A percentile compares a stretch with the other conserved stretches of the same genome.
These are phyloP conservation scores for Mormyrus iriodes DNA, from an alignment of 2,113 vertebrate species.

Conservation along the genomic window DNA sequence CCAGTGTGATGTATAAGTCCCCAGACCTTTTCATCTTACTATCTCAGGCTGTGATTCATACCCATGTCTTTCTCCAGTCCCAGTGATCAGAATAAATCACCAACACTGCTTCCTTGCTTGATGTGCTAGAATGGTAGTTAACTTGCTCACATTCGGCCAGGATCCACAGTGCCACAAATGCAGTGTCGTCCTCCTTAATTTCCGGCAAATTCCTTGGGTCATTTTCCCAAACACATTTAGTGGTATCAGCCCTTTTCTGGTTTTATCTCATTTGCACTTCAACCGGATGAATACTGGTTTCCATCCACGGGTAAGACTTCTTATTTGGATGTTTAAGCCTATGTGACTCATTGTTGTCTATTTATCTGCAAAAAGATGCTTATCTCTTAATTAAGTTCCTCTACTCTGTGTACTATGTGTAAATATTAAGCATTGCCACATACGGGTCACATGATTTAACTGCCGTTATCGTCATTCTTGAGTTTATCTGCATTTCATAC, in stretches of 20 bases:
- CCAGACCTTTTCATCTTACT: not conserved
- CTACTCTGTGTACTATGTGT: not conserved
- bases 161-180: not conserved
- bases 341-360: constrained; percentile 26
- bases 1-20: not conserved
- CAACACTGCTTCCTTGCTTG: not conserved
- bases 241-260: not conserved
- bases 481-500: not conserved
- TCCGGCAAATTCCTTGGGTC: not conserved
- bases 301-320: not conserved
- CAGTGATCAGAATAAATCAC: not conserved
- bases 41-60: not conserved
- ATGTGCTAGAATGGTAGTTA: not conserved
- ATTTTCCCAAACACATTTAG: not conserved
- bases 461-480: not conserved
- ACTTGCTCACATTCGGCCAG: not conserved
- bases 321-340: not conserved
- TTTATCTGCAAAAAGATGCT: not conserved
- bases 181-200: not conserved
- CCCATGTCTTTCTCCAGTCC: not conserved
- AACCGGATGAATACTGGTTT: not conserved
- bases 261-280: not conserved
- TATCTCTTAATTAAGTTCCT: not conserved
- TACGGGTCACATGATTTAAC: not conserved
- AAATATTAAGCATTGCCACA: not conserved